Evolutionary conservation across 2,888 invertebrate species (phyloP).

Genomic region (Erebia ligea): DNA sequence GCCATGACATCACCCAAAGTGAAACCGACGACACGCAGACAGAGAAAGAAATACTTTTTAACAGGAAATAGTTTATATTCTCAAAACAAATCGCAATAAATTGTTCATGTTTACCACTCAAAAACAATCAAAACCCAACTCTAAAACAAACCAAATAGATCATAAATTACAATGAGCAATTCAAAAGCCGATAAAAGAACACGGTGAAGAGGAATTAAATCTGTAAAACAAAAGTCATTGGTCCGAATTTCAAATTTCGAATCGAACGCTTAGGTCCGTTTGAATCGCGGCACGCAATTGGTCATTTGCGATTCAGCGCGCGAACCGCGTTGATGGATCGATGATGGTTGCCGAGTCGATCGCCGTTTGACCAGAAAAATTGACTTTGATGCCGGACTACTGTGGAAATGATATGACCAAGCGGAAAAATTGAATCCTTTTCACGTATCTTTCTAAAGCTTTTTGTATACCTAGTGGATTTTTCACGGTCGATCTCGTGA

Average conservation of each 20-base stretch:
- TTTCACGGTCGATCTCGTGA: background rate
- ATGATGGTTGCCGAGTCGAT: conserved; percentile 62
- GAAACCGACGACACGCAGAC: conserved; percentile 68
- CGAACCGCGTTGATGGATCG: conserved; percentile 76
- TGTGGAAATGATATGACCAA: conserved; percentile 25
- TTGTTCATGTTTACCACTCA: conserved; percentile 45
- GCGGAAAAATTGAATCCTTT: conserved; percentile 22
- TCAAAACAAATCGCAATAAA: conserved; percentile 72
- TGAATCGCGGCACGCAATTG: conserved; percentile 65
- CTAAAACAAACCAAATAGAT: conserved; percentile 35
- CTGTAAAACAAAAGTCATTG: conserved; percentile 65
- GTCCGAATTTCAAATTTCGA: conserved; percentile 70
- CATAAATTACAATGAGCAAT: conserved; percentile 24
- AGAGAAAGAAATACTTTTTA: conserved; percentile 61
- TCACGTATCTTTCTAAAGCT: background rate
- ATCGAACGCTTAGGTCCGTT: conserved; percentile 63
- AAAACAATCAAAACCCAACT: conserved; percentile 43
- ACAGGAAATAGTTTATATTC: conserved; percentile 80
- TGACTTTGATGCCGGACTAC: conserved; percentile 30
- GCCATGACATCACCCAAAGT: conserved; percentile 71
- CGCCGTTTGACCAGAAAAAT: conserved; percentile 74
- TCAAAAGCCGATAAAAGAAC: conserved; percentile 28
- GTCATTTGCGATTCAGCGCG: conserved; percentile 77
- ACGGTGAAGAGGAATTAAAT: conserved; percentile 52
- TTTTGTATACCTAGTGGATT: background rate